phyloP scores from a whole-genome alignment of 2,113 vertebrate genomes.

The Thamnophis sirtalis region DNA sequence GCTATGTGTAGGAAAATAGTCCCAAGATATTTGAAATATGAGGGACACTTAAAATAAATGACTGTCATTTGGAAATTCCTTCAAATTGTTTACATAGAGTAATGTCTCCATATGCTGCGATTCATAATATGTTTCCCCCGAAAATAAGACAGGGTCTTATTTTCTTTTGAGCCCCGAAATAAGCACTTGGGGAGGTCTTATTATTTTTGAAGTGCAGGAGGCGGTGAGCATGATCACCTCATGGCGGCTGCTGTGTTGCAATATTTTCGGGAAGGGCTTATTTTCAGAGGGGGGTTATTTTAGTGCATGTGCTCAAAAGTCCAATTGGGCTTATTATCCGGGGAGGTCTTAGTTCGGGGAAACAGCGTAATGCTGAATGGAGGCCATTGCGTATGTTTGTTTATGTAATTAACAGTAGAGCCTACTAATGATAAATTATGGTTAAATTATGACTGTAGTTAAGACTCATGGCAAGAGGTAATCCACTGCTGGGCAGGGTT shows the following conservation, averaged over 20 bases:
- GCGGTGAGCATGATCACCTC: too few relatives aligned
- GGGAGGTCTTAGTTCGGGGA: too few relatives aligned
- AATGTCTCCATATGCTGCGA: not conserved
- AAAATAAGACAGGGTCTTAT: too few relatives aligned
- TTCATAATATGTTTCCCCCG: not conserved
- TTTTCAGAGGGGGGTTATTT: too few relatives aligned
- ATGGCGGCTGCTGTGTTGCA: too few relatives aligned
- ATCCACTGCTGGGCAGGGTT: not conserved
- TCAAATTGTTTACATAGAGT: not conserved
- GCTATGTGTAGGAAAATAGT: not conserved
- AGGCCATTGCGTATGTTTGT: not conserved
- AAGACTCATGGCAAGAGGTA: not conserved
- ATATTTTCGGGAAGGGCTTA: too few relatives aligned
- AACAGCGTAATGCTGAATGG: not conserved
- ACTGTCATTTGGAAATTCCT: conserved; percentile 1
- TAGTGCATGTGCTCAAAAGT: too few relatives aligned
- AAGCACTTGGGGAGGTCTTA: too few relatives aligned
- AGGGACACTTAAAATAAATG: conserved; percentile 15
- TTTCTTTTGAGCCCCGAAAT: too few relatives aligned
- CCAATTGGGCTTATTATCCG: too few relatives aligned
- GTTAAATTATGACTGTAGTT: not conserved
- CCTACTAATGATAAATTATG: not conserved
- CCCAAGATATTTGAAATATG: not conserved
- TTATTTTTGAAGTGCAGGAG: too few relatives aligned
- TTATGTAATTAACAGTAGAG: not conserved